phyloP scores from a whole-genome alignment of 2,113 vertebrate genomes.

The Cyprinodon brontotheroides region DNA sequence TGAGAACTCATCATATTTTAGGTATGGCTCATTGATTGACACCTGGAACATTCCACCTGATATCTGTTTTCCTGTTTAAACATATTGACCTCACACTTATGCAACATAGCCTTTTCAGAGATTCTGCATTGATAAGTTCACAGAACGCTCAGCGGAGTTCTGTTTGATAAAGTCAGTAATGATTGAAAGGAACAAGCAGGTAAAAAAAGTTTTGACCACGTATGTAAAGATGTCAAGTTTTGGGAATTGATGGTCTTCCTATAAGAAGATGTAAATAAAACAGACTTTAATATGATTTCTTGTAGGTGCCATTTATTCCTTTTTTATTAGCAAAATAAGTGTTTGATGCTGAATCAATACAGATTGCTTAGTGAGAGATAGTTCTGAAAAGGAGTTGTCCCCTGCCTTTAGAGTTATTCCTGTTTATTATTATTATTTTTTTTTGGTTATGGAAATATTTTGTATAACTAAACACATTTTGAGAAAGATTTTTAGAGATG shows the following conservation, averaged over 20 bases:
- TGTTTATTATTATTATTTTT: neutral
- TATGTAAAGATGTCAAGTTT: no score
- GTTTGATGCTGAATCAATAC: neutral
- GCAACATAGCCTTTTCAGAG: neutral
- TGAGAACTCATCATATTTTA: slow-evolving; percentile 24
- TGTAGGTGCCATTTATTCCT: no score
- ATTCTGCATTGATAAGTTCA: neutral
- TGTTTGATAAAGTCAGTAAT: neutral
- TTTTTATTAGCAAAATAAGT: neutral
- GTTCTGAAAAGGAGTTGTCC: neutral
- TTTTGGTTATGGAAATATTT: neutral
- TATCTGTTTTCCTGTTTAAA: slow-evolving; percentile 47
- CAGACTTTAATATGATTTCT: no score
- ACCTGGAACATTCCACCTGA: slow-evolving; percentile 69
- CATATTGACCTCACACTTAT: slow-evolving; percentile 12
- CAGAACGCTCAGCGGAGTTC: neutral
- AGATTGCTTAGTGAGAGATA: neutral
- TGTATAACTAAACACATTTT: neutral
- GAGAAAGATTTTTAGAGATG: neutral
- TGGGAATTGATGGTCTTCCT: neutral
- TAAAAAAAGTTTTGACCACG: neutral
- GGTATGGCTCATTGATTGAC: slow-evolving; percentile 13
- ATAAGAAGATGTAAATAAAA: no score
- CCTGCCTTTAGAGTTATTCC: neutral
- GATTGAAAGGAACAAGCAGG: neutral